Evolutionary conservation across 35 echinoderm and acorn worm species (phyloP).

Genomic region (Lytechinus variegatus): DNA sequence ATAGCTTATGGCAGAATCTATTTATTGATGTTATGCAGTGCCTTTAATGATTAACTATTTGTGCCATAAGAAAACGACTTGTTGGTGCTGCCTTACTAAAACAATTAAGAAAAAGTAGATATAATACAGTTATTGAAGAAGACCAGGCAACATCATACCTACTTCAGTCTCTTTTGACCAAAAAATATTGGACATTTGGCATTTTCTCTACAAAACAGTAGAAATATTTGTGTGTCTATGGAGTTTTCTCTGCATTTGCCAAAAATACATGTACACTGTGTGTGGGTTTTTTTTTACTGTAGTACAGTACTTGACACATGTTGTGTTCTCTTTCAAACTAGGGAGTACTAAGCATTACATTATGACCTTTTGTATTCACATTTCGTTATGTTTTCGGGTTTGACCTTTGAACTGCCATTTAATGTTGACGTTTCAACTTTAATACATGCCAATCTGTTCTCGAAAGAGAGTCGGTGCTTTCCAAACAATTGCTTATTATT

Average conservation of each 20-base stretch:
- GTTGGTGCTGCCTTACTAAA: not conserved
- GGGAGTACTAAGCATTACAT: not conserved
- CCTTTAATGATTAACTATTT: not conserved
- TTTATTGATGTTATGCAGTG: not conserved
- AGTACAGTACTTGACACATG: not conserved
- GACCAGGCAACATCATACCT: no score
- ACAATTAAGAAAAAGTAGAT: not conserved
- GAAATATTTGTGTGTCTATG: not conserved
- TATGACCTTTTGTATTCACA: not conserved
- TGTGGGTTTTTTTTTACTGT: not conserved
- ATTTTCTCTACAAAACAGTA: not conserved
- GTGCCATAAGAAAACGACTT: not conserved
- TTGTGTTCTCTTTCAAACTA: not conserved
- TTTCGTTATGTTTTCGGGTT: not conserved
- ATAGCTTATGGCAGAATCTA: not conserved
- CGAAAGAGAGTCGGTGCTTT: no score
- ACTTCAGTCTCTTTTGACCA: no score
- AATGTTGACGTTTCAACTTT: no score
- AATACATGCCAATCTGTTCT: no score
- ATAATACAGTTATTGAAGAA: no score
- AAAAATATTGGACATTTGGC: not conserved
- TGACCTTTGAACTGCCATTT: no score
- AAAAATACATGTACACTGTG: not conserved
- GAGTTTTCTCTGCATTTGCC: not conserved
- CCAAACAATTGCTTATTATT: no score